These are phyloP conservation scores for Ethmia dodecea DNA, from an alignment of 2,888 invertebrate genomes.

Conservation along the genomic window DNA sequence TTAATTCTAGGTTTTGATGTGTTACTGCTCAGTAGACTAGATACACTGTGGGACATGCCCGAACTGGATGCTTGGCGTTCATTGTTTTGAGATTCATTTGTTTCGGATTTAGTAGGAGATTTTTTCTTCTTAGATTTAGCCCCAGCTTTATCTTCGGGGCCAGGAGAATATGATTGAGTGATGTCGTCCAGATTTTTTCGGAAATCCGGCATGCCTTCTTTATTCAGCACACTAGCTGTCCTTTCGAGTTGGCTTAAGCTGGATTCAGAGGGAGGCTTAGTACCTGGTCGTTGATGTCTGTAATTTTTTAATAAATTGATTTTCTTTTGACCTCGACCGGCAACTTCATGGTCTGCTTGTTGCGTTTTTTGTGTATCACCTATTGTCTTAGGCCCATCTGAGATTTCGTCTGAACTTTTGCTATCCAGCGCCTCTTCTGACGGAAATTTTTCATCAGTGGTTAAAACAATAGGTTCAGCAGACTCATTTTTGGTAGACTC, in stretches of 20 bases:
- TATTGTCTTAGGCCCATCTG: constrained; percentile 22
- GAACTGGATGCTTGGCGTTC: constrained; percentile 30
- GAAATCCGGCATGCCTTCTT: constrained; percentile 66
- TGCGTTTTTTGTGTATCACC: constrained; percentile 19
- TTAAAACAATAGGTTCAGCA: constrained; percentile 45
- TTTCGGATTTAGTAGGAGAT: constrained; percentile 51
- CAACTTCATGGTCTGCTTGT: constrained; percentile 29
- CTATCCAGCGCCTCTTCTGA: constrained; percentile 57
- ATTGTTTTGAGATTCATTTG: constrained; percentile 37
- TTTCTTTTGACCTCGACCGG: constrained; percentile 42
- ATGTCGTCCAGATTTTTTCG: constrained; percentile 69
- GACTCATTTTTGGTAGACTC: constrained; percentile 24
- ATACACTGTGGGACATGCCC: constrained; percentile 64
- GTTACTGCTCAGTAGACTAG: constrained; percentile 50
- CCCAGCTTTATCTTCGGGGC: constrained; percentile 48
- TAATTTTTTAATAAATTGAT: constrained; percentile 69
- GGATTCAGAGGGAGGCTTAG: constrained; percentile 54
- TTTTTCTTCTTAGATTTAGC: constrained; percentile 63
- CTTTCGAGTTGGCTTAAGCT: constrained; percentile 63
- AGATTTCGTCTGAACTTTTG: constrained; percentile 29
- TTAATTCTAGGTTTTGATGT: constrained; percentile 27
- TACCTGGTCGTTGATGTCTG: constrained; percentile 59
- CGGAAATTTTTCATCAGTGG: constrained; percentile 64
- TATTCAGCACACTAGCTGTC: constrained; percentile 61
- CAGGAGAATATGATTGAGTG: constrained; percentile 69